Evolutionary conservation across 2,888 invertebrate genomes (phyloP), one percentile per base, ranked within the genome.

Genomic region (Isotomurus palustris): DNA sequence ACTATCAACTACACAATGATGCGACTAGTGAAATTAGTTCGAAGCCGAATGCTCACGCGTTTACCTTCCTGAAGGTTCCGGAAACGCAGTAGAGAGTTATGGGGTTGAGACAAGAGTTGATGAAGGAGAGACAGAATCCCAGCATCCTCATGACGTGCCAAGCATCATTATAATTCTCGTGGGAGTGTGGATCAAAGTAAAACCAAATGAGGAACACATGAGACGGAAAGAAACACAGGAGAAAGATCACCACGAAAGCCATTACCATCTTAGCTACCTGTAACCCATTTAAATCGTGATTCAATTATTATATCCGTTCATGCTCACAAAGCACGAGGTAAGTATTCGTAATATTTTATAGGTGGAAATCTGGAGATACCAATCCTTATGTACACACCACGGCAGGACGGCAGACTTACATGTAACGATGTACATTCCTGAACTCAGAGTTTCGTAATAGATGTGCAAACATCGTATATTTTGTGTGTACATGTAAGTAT

Each of bases 61-160:
- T 64, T 56, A 69, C 69, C 75, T 91, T 90, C 72, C 92, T 83
- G 76, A 92, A 94, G 64, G 91, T 88, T 43, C 91, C 91, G 73
- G 91, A 92, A 66, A 93, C 88, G 77, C 91, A 91, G 77, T 92
- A 93, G 44, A 94, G 81, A 0, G 93, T 92, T 62, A 93, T 86
- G 0, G 94, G 94, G 77, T 94, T 94, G 69, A 92, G 88, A 74
- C 94, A 94, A 70, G 91, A 91, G 78, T 90, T 93, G 65, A 91
- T 82, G 77, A 91, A 92, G 71, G 87, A 84, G 57, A 94, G 79
- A 73, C 89, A 89, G 75, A 90, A 91, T 17, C 88, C 89, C 40
- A 87, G 76, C 71, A 91, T 89, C 69, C 91, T 81, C 60, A 88
- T 78, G 24, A 82, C 82, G 73, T 90, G 85, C 81, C 87, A 91